Percentiles rank a stretch among this genome's conserved stretches.
These are phyloP conservation scores for Uromys caudimaculatus DNA, from an alignment of 2,797 vertebrate genomes.

Conservation along the genomic window DNA sequence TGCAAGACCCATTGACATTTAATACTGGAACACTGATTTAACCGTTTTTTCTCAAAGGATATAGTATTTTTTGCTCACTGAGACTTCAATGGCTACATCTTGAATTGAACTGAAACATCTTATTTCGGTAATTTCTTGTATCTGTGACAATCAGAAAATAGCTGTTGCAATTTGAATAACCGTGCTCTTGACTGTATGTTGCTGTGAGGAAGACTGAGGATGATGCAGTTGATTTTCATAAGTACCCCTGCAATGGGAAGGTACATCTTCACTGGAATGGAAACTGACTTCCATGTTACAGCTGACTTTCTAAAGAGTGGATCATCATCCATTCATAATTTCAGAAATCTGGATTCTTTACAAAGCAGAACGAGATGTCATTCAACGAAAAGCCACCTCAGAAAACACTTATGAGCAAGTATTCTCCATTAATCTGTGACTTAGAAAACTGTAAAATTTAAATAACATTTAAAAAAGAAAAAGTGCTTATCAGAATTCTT, in stretches of 20 bases:
- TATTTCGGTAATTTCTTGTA: not conserved
- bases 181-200: not conserved
- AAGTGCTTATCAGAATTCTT: constrained; percentile 56
- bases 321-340: not conserved
- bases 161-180: not conserved
- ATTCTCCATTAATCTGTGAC: not conserved
- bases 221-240: not conserved
- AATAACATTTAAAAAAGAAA: not conserved
- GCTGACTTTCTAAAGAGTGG: not conserved
- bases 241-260: not conserved
- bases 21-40: not conserved
- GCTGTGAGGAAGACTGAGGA: not conserved
- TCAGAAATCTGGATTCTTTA: constrained; percentile 24
- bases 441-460: constrained; percentile 38
- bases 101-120: constrained; percentile 26
- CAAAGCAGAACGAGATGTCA: constrained; percentile 18
- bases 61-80: not conserved
- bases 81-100: not conserved
- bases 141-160: not conserved
- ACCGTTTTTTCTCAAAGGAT: constrained; percentile 19
- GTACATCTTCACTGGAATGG: not conserved
- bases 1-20: not conserved
- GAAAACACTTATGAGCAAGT: not conserved
- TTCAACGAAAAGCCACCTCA: not conserved
- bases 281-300: constrained; percentile 33